These are phyloP conservation scores for Hystrix cristata DNA, from an alignment of 2,113 vertebrate species.

Conservation along the genomic window DNA sequence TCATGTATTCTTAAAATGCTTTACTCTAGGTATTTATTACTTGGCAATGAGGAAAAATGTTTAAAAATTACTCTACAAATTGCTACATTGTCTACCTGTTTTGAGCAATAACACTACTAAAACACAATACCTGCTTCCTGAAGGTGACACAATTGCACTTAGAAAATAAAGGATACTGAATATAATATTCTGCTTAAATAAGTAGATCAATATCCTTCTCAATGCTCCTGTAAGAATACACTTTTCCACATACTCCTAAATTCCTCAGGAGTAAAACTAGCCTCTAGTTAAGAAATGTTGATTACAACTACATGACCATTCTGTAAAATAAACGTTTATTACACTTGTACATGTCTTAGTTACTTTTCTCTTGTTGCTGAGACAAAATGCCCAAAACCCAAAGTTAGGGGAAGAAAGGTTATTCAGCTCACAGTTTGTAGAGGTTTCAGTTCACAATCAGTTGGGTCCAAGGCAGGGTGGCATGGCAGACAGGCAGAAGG, in stretches of 20 bases:
- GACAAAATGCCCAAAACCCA: no score
- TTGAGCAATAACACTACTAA: background rate
- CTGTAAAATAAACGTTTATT: background rate
- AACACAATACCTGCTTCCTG: background rate
- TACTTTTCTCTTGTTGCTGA: no score
- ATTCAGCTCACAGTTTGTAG: no score
- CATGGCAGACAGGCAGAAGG: no score
- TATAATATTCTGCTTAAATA: background rate
- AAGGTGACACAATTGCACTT: background rate
- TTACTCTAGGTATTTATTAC: background rate
- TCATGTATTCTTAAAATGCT: background rate
- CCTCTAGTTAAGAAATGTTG: background rate
- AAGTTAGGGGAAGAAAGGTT: no score
- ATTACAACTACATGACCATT: constrained; percentile 5
- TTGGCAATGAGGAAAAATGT: background rate
- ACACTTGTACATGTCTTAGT: background rate
- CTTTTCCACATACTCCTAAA: background rate
- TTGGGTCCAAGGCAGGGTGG: no score
- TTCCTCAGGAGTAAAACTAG: background rate
- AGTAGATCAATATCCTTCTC: background rate
- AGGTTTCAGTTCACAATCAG: no score
- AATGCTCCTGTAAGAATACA: background rate
- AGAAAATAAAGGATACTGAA: constrained; percentile 30
- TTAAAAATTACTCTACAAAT: background rate
- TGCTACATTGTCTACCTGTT: background rate